phyloP scores from a whole-genome alignment of 2,113 vertebrate genomes.

The Myotis lucifugus region DNA sequence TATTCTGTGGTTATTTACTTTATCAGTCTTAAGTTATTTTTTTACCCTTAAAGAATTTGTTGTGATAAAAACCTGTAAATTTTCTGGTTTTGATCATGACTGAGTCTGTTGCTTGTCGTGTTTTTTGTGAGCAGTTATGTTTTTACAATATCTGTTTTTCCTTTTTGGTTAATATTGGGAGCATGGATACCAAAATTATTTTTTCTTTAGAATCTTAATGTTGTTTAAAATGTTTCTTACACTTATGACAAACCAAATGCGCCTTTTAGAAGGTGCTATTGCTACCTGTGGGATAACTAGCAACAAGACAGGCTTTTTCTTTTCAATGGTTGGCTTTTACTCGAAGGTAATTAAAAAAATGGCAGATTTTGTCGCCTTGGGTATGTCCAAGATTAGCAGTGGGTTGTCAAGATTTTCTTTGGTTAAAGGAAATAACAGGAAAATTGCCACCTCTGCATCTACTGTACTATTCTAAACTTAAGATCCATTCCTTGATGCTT shows the following conservation, averaged over 20 bases:
- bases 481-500: conserved; percentile 62
- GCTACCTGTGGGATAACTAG: too few species aligned
- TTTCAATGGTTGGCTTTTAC: too few species aligned
- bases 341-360: too few species aligned
- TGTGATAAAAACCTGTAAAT: conserved; percentile 38
- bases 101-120: conserved; percentile 41
- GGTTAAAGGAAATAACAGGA: conserved; percentile 52
- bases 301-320: too few species aligned
- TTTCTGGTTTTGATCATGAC: too few species aligned
- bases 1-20: conserved; percentile 57
- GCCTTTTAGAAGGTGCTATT: too few species aligned
- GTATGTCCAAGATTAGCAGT: conserved; percentile 36
- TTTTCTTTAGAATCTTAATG: too few species aligned
- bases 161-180: conserved; percentile 41
- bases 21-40: neutral
- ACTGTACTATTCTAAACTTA: conserved; percentile 46
- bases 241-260: too few species aligned
- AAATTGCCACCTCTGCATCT: conserved; percentile 50
- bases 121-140: conserved; percentile 47
- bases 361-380: neutral
- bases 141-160: conserved; percentile 44
- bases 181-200: neutral
- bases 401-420: conserved; percentile 59
- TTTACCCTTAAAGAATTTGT: conserved; percentile 38
- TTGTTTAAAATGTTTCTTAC: too few species aligned